Conservation (phyloP, 2,888 invertebrate species). For the Tinea trinotella region DNA sequence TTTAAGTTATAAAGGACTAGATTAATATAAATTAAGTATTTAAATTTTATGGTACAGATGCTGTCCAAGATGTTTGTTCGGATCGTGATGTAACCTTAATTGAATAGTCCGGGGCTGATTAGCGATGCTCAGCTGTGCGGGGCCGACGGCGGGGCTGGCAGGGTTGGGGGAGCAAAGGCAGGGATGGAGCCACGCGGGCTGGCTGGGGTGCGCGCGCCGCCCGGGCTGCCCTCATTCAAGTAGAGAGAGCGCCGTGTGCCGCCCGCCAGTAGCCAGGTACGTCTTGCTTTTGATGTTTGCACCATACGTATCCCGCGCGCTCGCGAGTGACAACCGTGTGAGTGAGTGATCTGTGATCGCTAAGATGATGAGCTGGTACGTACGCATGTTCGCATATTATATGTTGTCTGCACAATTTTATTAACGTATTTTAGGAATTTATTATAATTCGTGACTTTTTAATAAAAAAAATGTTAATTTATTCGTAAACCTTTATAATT, state of each 20-base stretch:
- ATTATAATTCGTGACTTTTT: no score
- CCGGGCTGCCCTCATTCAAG: conserved; percentile 68
- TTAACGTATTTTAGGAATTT: no score
- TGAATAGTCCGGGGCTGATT: conserved; percentile 68
- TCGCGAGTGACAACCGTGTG: conserved; percentile 39
- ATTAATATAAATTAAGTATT: no score
- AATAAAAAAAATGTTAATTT: no score
- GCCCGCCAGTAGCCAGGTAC: conserved; percentile 69
- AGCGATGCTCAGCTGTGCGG: conserved; percentile 63
- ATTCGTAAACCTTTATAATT: no score
- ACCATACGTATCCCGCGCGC: conserved; percentile 47
- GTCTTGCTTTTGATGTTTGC: conserved; percentile 69
- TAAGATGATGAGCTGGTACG: conserved; percentile 37
- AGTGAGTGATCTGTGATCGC: conserved; percentile 23
- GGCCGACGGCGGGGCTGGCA: conserved; percentile 37
- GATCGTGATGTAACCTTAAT: conserved; percentile 63
- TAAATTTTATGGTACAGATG: background rate
- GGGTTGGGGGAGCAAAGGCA: conserved; percentile 46
- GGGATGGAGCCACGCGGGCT: conserved; percentile 69
- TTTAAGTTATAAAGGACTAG: no score
- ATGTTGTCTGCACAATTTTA: conserved; percentile 17
- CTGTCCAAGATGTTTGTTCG: background rate
- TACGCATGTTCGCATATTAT: conserved; percentile 34
- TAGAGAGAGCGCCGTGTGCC: conserved; percentile 66
- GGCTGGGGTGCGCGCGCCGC: conserved; percentile 77